These are phyloP conservation scores for Pammene aurita DNA, from an alignment of 2,888 invertebrate species.

Conservation along the genomic window DNA sequence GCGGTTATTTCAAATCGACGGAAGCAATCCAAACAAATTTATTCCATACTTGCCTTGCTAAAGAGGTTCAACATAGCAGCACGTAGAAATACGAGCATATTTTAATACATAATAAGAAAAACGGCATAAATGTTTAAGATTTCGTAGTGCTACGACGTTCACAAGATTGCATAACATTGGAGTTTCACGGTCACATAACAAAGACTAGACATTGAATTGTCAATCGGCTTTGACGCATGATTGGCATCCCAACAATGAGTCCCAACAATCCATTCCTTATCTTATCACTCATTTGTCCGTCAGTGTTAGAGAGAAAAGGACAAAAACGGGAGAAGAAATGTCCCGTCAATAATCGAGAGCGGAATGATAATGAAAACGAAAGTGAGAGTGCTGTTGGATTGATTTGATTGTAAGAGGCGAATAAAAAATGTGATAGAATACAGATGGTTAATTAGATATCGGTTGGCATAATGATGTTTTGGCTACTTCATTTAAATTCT, in stretches of 20 bases:
- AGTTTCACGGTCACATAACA: conserved; percentile 41
- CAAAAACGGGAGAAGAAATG: conserved; percentile 13
- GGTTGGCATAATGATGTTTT: conserved; percentile 33
- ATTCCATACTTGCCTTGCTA: conserved; percentile 15
- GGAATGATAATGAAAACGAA: conserved; percentile 62
- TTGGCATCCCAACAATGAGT: conserved; percentile 44
- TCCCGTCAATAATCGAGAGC: conserved; percentile 40
- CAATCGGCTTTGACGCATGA: conserved; percentile 48
- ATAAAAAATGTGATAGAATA: conserved; percentile 52
- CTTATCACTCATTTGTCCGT: conserved; percentile 11
- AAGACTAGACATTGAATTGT: conserved; percentile 53
- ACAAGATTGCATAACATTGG: conserved; percentile 12
- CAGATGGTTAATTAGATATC: conserved; percentile 37
- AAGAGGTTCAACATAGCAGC: conserved; percentile 37
- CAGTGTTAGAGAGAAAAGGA: not conserved
- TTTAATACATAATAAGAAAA: conserved; percentile 13
- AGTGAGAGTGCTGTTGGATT: conserved; percentile 57
- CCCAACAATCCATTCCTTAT: conserved; percentile 16
- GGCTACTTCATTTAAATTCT: conserved; percentile 29
- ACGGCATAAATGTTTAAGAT: conserved; percentile 1
- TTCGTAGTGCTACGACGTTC: not conserved
- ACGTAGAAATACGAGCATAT: conserved; percentile 36
- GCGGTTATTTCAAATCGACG: conserved; percentile 18
- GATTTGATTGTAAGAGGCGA: conserved; percentile 38
- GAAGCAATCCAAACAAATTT: conserved; percentile 28